A percentile compares a stretch with the other conserved stretches of the same genome.
These are phyloP conservation scores for Selenia dentaria DNA, from an alignment of 2,888 invertebrate genomes.

Conservation along the genomic window DNA sequence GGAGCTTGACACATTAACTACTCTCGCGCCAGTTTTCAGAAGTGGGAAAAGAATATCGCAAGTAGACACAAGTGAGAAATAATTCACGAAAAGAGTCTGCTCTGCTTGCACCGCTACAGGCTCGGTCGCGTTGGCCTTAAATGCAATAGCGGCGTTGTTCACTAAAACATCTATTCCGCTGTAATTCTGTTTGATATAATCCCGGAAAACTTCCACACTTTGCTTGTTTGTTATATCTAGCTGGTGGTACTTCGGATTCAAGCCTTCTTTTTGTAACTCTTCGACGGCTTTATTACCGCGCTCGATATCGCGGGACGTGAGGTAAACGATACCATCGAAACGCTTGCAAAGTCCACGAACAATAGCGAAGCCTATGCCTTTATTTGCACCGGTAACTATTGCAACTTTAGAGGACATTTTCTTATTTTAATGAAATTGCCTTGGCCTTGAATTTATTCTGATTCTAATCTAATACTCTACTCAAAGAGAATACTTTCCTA, in stretches of 20 bases:
- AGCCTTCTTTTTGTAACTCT: slow-evolving; percentile 82
- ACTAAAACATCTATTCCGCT: slow-evolving; percentile 89
- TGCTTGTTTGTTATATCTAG: slow-evolving; percentile 86
- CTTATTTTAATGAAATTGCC: too few species aligned
- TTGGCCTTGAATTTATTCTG: too few species aligned
- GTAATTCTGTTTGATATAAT: slow-evolving; percentile 85
- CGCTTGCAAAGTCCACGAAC: slow-evolving; percentile 88
- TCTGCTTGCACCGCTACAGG: slow-evolving; percentile 88
- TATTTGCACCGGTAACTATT: slow-evolving; percentile 89
- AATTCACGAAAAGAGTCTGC: slow-evolving; percentile 88
- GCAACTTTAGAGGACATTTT: slow-evolving; percentile 62
- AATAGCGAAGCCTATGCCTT: slow-evolving; percentile 89
- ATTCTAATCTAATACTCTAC: too few species aligned
- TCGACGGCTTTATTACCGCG: slow-evolving; percentile 85
- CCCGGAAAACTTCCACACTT: slow-evolving; percentile 85
- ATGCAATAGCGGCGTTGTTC: slow-evolving; percentile 92
- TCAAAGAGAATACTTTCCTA: too few species aligned
- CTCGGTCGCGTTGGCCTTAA: slow-evolving; percentile 84
- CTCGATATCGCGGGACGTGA: slow-evolving; percentile 87
- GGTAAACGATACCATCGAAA: slow-evolving; percentile 88
- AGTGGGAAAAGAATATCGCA: slow-evolving; percentile 90
- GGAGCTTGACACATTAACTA: slow-evolving; percentile 90
- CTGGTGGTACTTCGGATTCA: slow-evolving; percentile 86
- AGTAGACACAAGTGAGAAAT: slow-evolving; percentile 86
- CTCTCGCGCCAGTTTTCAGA: slow-evolving; percentile 87